Conservation (phyloP, 2,888 invertebrate species). For the Clistopyga incitator region DNA sequence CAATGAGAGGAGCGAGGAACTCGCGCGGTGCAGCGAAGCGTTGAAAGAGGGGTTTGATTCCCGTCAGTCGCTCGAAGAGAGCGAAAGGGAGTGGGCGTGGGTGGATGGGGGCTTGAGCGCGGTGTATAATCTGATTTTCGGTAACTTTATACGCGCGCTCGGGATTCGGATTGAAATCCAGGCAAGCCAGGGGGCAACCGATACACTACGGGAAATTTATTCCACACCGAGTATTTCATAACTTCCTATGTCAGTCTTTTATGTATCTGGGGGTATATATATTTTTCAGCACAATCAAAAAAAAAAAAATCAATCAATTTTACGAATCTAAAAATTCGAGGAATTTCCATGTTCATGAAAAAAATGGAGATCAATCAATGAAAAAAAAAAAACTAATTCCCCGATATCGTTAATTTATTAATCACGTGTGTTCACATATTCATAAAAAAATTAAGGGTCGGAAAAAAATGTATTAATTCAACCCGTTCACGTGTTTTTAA, state of each 20-base stretch:
- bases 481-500: not conserved
- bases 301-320: not conserved
- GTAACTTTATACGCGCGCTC: constrained; percentile 81
- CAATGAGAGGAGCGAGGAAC: not conserved
- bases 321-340: not conserved
- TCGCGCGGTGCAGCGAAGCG: not conserved
- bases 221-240: constrained; percentile 35
- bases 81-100: constrained; percentile 22
- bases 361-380: no score
- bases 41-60: constrained; percentile 49
- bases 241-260: not conserved
- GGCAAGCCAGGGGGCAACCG: constrained; percentile 76
- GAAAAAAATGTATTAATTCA: not conserved
- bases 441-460: no score
- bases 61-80: constrained; percentile 63
- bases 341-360: not conserved
- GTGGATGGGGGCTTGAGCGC: constrained; percentile 67
- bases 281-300: not conserved
- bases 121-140: constrained; percentile 82
- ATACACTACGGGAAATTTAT: constrained; percentile 46
- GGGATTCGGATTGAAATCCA: constrained; percentile 82
- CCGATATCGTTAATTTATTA: no score
- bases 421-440: not conserved
- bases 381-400: no score
- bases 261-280: not conserved